Evolutionary conservation across 2,888 invertebrate species (phyloP).

Genomic region (Anthoptus insignis): DNA sequence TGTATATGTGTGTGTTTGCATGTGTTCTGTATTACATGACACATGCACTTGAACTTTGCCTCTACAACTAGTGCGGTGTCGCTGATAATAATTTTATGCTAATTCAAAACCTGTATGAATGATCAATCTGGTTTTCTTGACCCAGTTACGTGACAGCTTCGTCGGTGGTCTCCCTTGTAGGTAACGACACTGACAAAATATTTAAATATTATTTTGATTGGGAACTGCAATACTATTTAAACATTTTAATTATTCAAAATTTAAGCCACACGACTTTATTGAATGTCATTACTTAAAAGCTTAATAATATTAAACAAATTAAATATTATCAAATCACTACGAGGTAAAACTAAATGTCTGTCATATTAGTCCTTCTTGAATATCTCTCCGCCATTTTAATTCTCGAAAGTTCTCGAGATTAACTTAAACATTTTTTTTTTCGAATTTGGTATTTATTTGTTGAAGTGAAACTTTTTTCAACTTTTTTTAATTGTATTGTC

Average conservation of each 20-base stretch:
- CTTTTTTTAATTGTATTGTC: too few relatives aligned
- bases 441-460: too few relatives aligned
- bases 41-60: not conserved
- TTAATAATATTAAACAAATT: too few relatives aligned
- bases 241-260: not conserved
- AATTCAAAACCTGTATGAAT: slow-evolving; percentile 25
- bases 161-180: slow-evolving; percentile 15
- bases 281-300: not conserved
- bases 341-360: too few relatives aligned
- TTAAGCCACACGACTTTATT: not conserved
- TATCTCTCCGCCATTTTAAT: too few relatives aligned
- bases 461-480: too few relatives aligned
- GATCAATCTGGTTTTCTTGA: slow-evolving; percentile 32
- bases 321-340: too few relatives aligned
- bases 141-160: slow-evolving; percentile 15
- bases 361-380: too few relatives aligned
- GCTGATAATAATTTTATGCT: slow-evolving; percentile 8
- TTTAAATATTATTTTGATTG: slow-evolving; percentile 20
- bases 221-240: not conserved
- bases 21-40: too few relatives aligned
- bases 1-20: too few relatives aligned
- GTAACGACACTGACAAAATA: slow-evolving; percentile 14
- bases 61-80: not conserved
- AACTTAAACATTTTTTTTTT: too few relatives aligned
- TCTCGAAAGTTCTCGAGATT: too few relatives aligned